A percentile compares a stretch with the other conserved stretches of the same genome.
Evolutionary conservation across 2,113 vertebrate genomes (phyloP).

Genomic region (Cavia porcellus): DNA sequence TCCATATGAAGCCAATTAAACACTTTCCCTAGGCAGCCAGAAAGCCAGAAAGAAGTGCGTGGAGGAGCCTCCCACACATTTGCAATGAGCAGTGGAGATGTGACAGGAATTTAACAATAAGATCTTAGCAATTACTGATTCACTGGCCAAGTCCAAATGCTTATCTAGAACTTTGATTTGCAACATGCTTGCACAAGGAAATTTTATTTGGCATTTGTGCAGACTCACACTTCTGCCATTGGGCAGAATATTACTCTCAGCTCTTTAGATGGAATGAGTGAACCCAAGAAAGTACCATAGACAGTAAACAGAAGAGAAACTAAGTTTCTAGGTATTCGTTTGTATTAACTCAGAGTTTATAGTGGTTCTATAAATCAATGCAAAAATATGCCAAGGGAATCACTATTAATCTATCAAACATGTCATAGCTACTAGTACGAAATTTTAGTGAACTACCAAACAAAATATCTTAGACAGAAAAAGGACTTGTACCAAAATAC

Average conservation of each 20-base stretch:
- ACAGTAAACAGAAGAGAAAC: not conserved
- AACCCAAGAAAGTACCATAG: not conserved
- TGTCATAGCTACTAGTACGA: not conserved
- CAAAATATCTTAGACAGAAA: not conserved
- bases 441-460: not conserved
- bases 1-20: slow-evolving; percentile 52
- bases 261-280: not conserved
- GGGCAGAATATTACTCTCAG: not conserved
- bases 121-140: not conserved
- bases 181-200: not conserved
- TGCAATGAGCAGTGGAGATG: not conserved
- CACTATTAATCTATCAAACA: not conserved
- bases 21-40: not conserved
- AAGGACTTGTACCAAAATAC: not conserved
- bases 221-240: not conserved
- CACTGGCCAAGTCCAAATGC: not conserved
- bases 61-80: not conserved
- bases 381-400: not conserved
- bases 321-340: not conserved
- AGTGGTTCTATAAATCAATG: not conserved
- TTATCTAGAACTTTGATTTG: not conserved
- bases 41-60: not conserved
- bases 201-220: not conserved
- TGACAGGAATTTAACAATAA: not conserved
- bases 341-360: not conserved